Percentiles rank a stretch among this genome's conserved stretches.
These are phyloP conservation scores for Bicyclus anynana DNA, from an alignment of 1,140 invertebrate species.

Conservation along the genomic window DNA sequence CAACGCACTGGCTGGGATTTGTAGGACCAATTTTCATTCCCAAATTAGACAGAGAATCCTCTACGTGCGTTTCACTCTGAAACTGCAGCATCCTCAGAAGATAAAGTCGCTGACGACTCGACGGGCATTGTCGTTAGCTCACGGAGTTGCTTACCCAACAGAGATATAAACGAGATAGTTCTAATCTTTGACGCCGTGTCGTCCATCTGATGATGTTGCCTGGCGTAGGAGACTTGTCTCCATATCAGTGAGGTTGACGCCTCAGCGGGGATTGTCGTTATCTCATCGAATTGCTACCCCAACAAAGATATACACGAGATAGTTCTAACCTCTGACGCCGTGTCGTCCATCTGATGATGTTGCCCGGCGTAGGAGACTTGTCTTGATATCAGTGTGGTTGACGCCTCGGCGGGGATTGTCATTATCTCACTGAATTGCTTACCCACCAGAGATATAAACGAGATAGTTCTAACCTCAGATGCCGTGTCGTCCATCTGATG, in stretches of 20 bases:
- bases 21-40: too few species aligned
- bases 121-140: too few species aligned
- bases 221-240: slow-evolving; percentile 47
- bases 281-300: slow-evolving; percentile 67
- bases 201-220: slow-evolving; percentile 43
- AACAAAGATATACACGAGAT: slow-evolving; percentile 76
- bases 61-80: too few species aligned
- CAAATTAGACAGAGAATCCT: too few species aligned
- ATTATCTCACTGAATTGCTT: slow-evolving; percentile 67
- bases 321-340: slow-evolving; percentile 56
- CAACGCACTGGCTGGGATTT: too few species aligned
- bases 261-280: slow-evolving; percentile 27
- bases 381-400: slow-evolving; percentile 20
- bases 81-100: too few species aligned
- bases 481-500: background rate
- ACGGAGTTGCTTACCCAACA: too few species aligned
- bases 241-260: slow-evolving; percentile 17
- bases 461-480: slow-evolving; percentile 20
- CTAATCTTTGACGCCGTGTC: slow-evolving; percentile 56
- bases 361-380: slow-evolving; percentile 49
- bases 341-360: slow-evolving; percentile 47
- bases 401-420: slow-evolving; percentile 22
- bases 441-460: slow-evolving; percentile 74
- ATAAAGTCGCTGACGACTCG: too few species aligned
- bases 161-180: background rate